A percentile compares a stretch with the other conserved stretches of the same genome.
Conservation (phyloP, 2,113 vertebrate genomes). For the Paraplagusia blochii region DNA sequence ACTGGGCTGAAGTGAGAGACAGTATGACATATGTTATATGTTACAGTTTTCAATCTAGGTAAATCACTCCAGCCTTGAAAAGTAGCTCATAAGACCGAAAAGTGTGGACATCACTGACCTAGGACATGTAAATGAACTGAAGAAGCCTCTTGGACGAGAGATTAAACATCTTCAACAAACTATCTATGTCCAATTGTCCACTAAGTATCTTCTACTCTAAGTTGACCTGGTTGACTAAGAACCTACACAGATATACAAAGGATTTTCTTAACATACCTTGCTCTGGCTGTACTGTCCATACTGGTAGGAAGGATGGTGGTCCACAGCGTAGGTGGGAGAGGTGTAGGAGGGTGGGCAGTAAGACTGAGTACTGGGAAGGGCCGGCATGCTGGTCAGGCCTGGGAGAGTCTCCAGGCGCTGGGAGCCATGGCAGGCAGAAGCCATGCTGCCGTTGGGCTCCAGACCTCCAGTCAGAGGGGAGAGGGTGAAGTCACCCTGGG, state of each 20-base stretch:
- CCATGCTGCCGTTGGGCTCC: conserved; percentile 91
- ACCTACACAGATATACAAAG: background rate
- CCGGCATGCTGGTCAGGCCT: conserved; percentile 78
- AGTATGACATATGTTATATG: too few relatives aligned
- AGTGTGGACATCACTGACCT: too few relatives aligned
- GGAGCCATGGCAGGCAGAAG: conserved; percentile 89
- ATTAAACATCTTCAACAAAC: too few relatives aligned
- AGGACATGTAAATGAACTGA: too few relatives aligned
- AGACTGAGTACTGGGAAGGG: conserved; percentile 91
- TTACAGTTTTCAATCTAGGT: too few relatives aligned
- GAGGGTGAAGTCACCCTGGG: conserved; percentile 94
- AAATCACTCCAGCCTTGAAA: too few relatives aligned
- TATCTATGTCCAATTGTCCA: too few relatives aligned
- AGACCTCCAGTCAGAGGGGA: conserved; percentile 92
- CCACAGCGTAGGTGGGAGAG: conserved; percentile 91
- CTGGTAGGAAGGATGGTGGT: conserved; percentile 94
- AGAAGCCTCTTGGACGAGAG: too few relatives aligned
- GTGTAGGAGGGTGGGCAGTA: conserved; percentile 96
- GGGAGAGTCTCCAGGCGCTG: conserved; percentile 93
- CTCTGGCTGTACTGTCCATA: conserved; percentile 98
- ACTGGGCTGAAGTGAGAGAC: too few relatives aligned
- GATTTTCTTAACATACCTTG: conserved; percentile 76
- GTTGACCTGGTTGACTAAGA: conserved; percentile 1
- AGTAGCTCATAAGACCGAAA: too few relatives aligned
- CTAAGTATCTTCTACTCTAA: too few relatives aligned